These are phyloP conservation scores for Poeciliopsis prolifica DNA, from an alignment of 2,113 vertebrate genomes.

Conservation along the genomic window DNA sequence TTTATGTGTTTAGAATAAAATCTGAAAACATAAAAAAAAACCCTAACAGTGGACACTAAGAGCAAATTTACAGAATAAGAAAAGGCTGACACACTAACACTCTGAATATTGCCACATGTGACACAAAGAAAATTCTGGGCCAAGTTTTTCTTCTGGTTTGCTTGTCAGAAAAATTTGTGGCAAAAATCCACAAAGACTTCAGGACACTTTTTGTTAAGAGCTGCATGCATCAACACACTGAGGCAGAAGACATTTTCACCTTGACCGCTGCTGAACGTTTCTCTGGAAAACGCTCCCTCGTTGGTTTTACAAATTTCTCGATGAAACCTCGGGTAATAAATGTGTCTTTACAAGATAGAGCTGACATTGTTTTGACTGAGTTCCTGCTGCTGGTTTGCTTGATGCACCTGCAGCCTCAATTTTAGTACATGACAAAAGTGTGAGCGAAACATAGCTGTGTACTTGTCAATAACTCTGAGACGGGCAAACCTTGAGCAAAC, in stretches of 20 bases:
- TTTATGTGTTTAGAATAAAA: no score
- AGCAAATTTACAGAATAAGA: no score
- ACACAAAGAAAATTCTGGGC: not conserved
- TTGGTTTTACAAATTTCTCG: conserved; percentile 10
- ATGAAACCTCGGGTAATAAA: not conserved
- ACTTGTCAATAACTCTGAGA: no score
- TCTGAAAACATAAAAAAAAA: no score
- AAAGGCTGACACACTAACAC: not conserved
- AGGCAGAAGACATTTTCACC: no score
- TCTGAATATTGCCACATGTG: not conserved
- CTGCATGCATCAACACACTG: not conserved
- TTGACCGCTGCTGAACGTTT: conserved; percentile 1
- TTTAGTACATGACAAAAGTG: not conserved
- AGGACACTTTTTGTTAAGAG: not conserved
- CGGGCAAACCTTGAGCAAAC: not conserved
- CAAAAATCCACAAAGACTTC: not conserved
- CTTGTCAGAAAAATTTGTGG: not conserved
- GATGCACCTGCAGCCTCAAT: not conserved
- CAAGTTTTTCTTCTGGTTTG: not conserved
- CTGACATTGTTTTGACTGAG: not conserved
- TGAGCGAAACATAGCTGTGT: not conserved
- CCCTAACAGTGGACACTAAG: no score
- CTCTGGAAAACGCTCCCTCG: not conserved
- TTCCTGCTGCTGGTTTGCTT: conserved; percentile 11
- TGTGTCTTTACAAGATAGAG: conserved; percentile 9